phyloP scores from a whole-genome alignment of 2,113 vertebrate genomes.

The Dicaeum eximium region DNA sequence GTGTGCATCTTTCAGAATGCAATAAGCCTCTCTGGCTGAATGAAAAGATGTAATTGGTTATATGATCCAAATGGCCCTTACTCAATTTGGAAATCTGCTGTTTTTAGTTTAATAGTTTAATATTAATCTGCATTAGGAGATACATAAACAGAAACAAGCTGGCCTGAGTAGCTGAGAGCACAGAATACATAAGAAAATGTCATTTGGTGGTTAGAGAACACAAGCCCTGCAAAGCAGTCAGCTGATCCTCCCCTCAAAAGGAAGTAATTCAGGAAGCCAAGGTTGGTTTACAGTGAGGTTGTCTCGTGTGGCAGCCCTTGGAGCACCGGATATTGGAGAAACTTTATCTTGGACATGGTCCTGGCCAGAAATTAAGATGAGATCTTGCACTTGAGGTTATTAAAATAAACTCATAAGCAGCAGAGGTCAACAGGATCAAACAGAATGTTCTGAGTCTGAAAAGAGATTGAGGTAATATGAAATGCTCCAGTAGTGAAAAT shows the following conservation, averaged over 20 bases:
- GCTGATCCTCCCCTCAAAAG: not conserved
- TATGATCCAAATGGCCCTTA: not conserved
- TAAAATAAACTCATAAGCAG: not conserved
- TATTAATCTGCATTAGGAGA: not conserved
- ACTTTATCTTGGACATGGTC: not conserved
- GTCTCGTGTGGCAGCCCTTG: not conserved
- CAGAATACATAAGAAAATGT: not conserved
- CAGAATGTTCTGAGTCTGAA: not conserved
- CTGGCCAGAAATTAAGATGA: constrained; percentile 9
- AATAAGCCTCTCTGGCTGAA: not conserved
- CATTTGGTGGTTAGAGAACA: not conserved
- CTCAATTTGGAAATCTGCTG: not conserved
- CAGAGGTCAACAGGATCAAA: not conserved
- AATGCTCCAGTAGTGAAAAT: not conserved
- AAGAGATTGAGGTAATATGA: not conserved
- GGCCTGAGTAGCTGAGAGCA: not conserved
- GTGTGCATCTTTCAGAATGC: not conserved
- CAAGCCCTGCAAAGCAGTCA: not conserved
- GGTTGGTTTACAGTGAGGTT: not conserved
- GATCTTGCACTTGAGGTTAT: not conserved
- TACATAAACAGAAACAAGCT: not conserved
- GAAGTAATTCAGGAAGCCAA: not conserved
- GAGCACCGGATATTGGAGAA: constrained; percentile 6
- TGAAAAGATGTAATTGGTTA: not conserved
- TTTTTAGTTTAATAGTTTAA: not conserved